A percentile compares a stretch with the other conserved stretches of the same genome.
Evolutionary conservation across 92 coral and sea anemone species (phyloP).

Genomic region (Siderastrea siderea): DNA sequence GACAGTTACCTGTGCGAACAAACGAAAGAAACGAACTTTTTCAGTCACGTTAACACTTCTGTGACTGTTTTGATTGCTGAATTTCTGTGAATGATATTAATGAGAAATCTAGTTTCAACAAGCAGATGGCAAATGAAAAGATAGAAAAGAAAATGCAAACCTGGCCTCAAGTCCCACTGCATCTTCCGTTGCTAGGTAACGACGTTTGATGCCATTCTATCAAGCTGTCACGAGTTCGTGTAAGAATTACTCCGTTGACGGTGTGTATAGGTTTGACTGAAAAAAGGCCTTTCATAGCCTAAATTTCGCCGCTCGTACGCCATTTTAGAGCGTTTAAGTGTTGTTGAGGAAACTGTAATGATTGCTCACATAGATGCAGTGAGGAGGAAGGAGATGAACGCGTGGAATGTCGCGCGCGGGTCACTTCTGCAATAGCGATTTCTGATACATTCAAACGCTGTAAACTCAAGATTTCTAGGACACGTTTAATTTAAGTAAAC

Average conservation of each 20-base stretch:
- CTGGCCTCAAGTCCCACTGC: constrained; percentile 4
- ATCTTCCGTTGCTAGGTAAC: constrained; percentile 4
- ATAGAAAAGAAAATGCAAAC: too few species aligned
- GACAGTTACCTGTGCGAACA: not conserved
- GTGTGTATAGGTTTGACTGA: too few species aligned
- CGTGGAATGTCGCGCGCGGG: not conserved
- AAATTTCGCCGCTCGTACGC: too few species aligned
- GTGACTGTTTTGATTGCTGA: not conserved
- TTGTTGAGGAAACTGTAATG: constrained; percentile 1
- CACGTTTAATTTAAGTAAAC: too few species aligned
- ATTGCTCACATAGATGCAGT: not conserved
- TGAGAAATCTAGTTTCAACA: not conserved
- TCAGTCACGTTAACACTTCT: not conserved
- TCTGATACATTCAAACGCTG: constrained; percentile 1
- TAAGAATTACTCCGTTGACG: too few species aligned
- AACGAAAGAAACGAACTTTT: not conserved
- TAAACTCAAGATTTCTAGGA: not conserved
- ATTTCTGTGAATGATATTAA: constrained; percentile 1
- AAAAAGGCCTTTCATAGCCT: too few species aligned
- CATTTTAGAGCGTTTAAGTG: not conserved
- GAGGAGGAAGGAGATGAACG: not conserved
- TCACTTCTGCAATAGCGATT: not conserved
- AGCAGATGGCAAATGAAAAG: too few species aligned
- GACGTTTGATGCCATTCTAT: not conserved
- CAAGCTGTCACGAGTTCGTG: not conserved